A percentile compares a stretch with the other conserved stretches of the same genome.
These are phyloP conservation scores for Liparis tanakae DNA, from an alignment of 2,797 vertebrate genomes.

Conservation along the genomic window DNA sequence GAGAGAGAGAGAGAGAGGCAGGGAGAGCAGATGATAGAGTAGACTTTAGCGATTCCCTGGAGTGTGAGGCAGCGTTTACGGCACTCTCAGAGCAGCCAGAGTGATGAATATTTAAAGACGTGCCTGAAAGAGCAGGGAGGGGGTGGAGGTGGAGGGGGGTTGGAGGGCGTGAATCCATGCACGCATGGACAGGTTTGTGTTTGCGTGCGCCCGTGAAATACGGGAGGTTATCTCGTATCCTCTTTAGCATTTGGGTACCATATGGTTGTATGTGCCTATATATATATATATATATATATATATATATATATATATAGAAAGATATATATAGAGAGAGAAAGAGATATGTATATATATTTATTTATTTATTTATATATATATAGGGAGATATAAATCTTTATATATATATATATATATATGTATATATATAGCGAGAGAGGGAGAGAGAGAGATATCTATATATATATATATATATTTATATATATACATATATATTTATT, in stretches of 20 bases:
- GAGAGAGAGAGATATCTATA: neutral
- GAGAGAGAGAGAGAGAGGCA: slow-evolving; percentile 38
- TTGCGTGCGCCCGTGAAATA: slow-evolving; percentile 15
- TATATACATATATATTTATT: too few species aligned
- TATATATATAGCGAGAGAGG: slow-evolving; percentile 5
- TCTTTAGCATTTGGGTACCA: slow-evolving; percentile 15
- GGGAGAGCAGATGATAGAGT: slow-evolving; percentile 81
- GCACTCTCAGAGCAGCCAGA: slow-evolving; percentile 83
- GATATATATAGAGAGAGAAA: too few species aligned
- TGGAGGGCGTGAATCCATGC: slow-evolving; percentile 29
- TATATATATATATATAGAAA: neutral
- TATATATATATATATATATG: slow-evolving; percentile 3
- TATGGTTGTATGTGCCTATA: slow-evolving; percentile 16
- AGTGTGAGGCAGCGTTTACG: slow-evolving; percentile 84
- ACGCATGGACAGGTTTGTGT: neutral
- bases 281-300: slow-evolving; percentile 7
- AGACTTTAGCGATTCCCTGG: slow-evolving; percentile 83
- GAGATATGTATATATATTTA: too few species aligned
- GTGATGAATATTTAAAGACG: slow-evolving; percentile 85
- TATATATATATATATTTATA: slow-evolving; percentile 6
- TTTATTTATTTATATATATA: neutral
- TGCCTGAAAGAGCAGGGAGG: slow-evolving; percentile 78
- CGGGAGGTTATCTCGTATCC: slow-evolving; percentile 4
- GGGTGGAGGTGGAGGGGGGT: slow-evolving; percentile 16
- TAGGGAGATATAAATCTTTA: too few species aligned